Conservation (phyloP, 2,797 vertebrate species). For the Pygocentrus nattereri region DNA sequence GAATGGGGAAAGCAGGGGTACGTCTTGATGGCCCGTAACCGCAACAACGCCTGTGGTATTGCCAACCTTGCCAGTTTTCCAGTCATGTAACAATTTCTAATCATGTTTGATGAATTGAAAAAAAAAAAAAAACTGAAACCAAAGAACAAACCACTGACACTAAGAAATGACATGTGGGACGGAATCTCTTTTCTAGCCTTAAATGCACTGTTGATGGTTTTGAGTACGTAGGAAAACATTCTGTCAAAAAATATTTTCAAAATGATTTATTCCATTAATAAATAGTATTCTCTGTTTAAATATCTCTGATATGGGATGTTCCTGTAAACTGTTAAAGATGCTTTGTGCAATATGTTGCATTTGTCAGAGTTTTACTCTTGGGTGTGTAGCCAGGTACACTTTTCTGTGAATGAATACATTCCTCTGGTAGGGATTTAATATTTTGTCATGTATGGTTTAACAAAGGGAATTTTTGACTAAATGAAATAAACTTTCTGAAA, state of each 20-base stretch:
- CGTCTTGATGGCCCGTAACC: slow-evolving; percentile 84
- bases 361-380: slow-evolving; percentile 37
- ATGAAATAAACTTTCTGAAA: slow-evolving; percentile 4
- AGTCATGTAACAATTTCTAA: slow-evolving; percentile 70
- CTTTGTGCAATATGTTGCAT: slow-evolving; percentile 51
- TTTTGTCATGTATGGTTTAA: background rate
- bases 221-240: background rate
- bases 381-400: background rate
- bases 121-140: background rate
- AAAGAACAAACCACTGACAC: slow-evolving; percentile 40
- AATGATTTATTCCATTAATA: background rate
- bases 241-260: slow-evolving; percentile 7
- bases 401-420: slow-evolving; percentile 2
- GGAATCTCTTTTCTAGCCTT: slow-evolving; percentile 1
- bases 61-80: slow-evolving; percentile 83
- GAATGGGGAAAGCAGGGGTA: slow-evolving; percentile 81
- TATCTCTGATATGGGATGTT: slow-evolving; percentile 11
- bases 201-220: slow-evolving; percentile 14
- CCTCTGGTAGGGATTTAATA: slow-evolving; percentile 36
- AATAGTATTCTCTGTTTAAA: background rate
- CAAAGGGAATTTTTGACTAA: slow-evolving; percentile 24
- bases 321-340: background rate
- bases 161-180: slow-evolving; percentile 33
- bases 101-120: background rate
- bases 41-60: slow-evolving; percentile 83